These are phyloP conservation scores for Diaphora mendica DNA, from an alignment of 2,888 invertebrate genomes.

Conservation along the genomic window DNA sequence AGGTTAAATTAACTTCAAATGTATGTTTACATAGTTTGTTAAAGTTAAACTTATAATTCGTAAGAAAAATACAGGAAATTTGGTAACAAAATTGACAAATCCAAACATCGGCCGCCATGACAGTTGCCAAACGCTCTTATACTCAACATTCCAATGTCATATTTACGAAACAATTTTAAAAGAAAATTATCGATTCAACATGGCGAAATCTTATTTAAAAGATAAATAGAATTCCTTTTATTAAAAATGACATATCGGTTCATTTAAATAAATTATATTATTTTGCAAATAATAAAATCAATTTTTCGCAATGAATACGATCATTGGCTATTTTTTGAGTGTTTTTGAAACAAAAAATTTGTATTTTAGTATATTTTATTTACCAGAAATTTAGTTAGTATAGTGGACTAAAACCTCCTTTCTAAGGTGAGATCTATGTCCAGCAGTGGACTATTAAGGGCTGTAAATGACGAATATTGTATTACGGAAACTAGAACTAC, in stretches of 20 bases:
- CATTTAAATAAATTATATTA: slow-evolving; percentile 15
- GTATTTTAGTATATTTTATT: neutral
- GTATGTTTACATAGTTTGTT: neutral
- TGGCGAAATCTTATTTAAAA: neutral
- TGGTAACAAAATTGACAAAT: neutral
- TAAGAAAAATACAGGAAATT: slow-evolving; percentile 3
- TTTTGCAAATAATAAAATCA: slow-evolving; percentile 8
- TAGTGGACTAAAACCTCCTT: too few relatives aligned
- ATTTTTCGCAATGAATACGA: slow-evolving; percentile 11
- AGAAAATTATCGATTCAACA: slow-evolving; percentile 11
- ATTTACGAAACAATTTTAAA: slow-evolving; percentile 14
- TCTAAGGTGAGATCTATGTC: too few relatives aligned
- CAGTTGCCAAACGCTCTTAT: neutral
- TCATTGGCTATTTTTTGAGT: neutral
- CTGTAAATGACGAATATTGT: neutral
- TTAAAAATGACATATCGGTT: slow-evolving; percentile 9
- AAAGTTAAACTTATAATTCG: neutral
- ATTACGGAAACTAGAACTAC: too few relatives aligned
- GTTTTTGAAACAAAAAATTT: slow-evolving; percentile 4
- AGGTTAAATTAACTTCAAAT: neutral
- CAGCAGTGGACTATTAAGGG: too few relatives aligned
- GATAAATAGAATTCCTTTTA: slow-evolving; percentile 14
- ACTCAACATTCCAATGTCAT: slow-evolving; percentile 7
- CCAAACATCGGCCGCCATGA: neutral
- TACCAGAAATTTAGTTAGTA: too few relatives aligned